A percentile compares a stretch with the other conserved stretches of the same genome.
phyloP scores from a whole-genome alignment of 2,113 vertebrate genomes.

The Herpetotheres cachinnans region DNA sequence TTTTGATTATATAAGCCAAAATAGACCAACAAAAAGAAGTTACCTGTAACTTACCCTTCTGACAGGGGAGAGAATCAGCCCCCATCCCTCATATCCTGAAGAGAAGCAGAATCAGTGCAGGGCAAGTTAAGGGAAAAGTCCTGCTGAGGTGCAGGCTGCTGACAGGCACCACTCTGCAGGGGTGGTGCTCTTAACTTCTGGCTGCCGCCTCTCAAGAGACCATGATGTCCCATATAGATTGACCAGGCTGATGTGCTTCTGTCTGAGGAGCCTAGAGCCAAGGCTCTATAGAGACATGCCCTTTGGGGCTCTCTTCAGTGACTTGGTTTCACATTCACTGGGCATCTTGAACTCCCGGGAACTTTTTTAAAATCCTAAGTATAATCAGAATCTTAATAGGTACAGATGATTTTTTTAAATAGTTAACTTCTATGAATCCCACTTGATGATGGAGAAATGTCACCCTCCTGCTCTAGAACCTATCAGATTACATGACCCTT shows the following conservation, averaged over 20 bases:
- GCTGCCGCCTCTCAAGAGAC: background rate
- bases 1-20: background rate
- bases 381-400: background rate
- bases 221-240: background rate
- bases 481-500: background rate
- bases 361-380: accelerated
- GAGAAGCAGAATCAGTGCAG: background rate
- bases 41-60: background rate
- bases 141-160: background rate
- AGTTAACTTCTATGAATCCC: background rate
- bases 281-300: accelerated
- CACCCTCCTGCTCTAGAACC: background rate
- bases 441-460: background rate
- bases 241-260: background rate
- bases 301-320: background rate
- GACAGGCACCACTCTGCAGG: background rate
- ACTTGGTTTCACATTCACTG: background rate
- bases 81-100: accelerated
- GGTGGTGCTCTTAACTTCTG: background rate
- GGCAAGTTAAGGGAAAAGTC: background rate
- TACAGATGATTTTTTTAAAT: background rate
- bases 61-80: background rate
- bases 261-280: background rate
- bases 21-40: background rate
- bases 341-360: background rate